Base-by-base conservation (phyloP, 2,113 vertebrate species). In the Nipponia nippon region DNA sequence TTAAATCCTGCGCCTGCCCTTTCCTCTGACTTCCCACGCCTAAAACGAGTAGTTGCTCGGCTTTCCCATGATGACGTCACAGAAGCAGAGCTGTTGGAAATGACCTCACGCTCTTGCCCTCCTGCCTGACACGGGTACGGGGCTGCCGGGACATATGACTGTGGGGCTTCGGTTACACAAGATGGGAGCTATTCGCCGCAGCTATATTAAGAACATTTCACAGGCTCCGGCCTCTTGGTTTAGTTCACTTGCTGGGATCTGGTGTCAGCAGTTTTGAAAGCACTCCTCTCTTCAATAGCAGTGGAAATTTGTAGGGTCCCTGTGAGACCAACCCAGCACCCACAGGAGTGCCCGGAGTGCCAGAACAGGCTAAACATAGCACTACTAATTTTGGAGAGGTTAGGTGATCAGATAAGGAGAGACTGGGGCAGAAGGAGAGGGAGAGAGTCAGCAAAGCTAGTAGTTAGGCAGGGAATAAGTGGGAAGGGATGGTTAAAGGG, bases 151-250 rank as follows among this genome's bases (percentile, higher is more conserved):
- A 85, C 96, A 93, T 77, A 94, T 96, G 95, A 97, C 95, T 55
- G 55, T 2, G 5, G 55, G 69, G 62, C 82, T 97, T 95, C 1
- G 0, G 97, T 97, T 97, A 98, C 91, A 94, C 73, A 94, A 98
- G 93, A 96, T 95, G 92, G 67, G 83, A 97, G 59, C 91, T 93
- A 95, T 95, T 97, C 17, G 10, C 91, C 61, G 47, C 0, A 6
- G 79, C 96, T 98, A 97, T 96, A 96, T 96, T 97, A 97, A 95
- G 96, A 96, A 95, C 94, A 95, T 82, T 95, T 94, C 93, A 86
- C 83, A 92, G 90, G 89, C 95, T 89, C 83, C 3, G 7, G 73
- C 66, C 91, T 93, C 96, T 90, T 85, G 72, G 55, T 95, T 94
- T 91, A 93, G 94, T 93, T 96, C n/a, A 26, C 78, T 89, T 44